Percentiles rank a stretch among this genome's conserved stretches.
These are phyloP conservation scores for Ptyas mucosa DNA, from an alignment of 2,113 vertebrate species.

Conservation along the genomic window DNA sequence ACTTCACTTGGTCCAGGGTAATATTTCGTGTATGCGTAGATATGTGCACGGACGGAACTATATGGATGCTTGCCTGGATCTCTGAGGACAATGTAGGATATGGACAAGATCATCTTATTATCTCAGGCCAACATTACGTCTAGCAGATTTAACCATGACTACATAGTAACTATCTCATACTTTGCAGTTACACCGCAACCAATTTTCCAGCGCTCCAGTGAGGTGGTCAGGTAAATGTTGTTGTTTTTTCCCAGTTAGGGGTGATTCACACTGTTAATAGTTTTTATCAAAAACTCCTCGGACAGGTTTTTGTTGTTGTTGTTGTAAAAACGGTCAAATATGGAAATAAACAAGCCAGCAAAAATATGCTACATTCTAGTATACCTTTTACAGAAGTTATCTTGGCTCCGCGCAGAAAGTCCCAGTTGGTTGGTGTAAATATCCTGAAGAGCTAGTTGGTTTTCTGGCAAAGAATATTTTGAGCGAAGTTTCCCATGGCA, in stretches of 20 bases:
- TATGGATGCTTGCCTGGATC: too few relatives aligned
- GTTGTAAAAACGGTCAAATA: neutral
- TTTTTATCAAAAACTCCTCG: neutral
- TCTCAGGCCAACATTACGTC: neutral
- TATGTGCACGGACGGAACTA: neutral
- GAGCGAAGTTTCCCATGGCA: neutral
- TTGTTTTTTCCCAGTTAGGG: neutral
- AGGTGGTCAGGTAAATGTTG: constrained; percentile 66
- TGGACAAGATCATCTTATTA: neutral
- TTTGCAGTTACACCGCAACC: constrained; percentile 73
- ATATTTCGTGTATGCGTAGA: neutral
- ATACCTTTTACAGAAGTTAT: neutral
- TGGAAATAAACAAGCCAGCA: neutral
- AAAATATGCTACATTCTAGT: neutral
- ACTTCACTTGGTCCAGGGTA: neutral
- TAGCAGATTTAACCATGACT: neutral
- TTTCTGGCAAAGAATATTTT: neutral
- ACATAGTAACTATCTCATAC: neutral
- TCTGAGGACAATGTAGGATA: neutral
- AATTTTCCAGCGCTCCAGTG: constrained; percentile 61
- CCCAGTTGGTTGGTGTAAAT: neutral
- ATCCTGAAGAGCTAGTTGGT: neutral
- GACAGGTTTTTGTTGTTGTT: neutral
- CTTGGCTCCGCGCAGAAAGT: neutral
- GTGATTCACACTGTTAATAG: neutral